phyloP scores from a whole-genome alignment of 2,888 invertebrate species.

The Prenolepis imparis region DNA sequence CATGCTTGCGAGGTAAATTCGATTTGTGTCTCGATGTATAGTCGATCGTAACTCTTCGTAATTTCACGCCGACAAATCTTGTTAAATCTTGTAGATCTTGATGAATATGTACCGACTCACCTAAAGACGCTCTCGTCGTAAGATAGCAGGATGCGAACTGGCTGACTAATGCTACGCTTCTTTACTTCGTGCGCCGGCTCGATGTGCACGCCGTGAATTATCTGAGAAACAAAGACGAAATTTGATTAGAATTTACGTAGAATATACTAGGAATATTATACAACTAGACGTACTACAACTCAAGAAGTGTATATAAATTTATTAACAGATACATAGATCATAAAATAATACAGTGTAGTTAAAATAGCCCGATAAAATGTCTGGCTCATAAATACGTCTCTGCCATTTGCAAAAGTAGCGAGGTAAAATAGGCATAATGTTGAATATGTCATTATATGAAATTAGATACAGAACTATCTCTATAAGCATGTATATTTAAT shows the following conservation, averaged over 20 bases:
- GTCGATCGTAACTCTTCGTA: slow-evolving; percentile 34
- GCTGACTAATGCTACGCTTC: slow-evolving; percentile 93
- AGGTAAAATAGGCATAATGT: background rate
- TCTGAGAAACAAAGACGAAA: slow-evolving; percentile 87
- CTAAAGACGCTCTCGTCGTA: slow-evolving; percentile 96
- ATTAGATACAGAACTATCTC: background rate
- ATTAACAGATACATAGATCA: background rate
- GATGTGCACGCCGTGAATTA: slow-evolving; percentile 93
- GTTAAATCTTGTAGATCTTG: slow-evolving; percentile 5
- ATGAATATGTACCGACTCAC: slow-evolving; percentile 87
- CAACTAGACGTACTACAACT: background rate
- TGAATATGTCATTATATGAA: background rate
- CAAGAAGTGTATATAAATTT: background rate
- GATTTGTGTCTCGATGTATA: slow-evolving; percentile 30
- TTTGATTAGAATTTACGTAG: slow-evolving; percentile 11
- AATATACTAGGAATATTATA: background rate
- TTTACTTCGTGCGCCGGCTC: slow-evolving; percentile 92
- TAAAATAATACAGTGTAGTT: background rate
- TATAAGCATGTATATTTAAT: background rate
- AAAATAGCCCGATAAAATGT: background rate
- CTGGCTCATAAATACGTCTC: background rate
- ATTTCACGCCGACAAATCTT: slow-evolving; percentile 30
- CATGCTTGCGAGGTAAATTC: slow-evolving; percentile 26
- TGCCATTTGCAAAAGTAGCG: background rate
- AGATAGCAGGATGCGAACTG: slow-evolving; percentile 93